Evolutionary conservation across 2,888 invertebrate species (phyloP).

Genomic region (Trypoxylon attenuatum): DNA sequence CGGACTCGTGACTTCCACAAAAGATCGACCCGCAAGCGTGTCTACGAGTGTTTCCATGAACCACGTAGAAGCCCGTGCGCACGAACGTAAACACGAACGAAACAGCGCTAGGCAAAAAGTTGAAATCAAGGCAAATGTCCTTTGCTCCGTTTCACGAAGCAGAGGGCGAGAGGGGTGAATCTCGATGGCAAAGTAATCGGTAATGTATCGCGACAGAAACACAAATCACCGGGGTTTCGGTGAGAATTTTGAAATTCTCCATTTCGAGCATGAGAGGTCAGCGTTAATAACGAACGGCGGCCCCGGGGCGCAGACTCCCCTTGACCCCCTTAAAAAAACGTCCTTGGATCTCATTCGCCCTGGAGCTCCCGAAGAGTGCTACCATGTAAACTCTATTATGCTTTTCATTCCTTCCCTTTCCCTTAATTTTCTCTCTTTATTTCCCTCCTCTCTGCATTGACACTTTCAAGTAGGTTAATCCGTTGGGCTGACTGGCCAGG

Average conservation of each 20-base stretch:
- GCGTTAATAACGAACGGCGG: conserved; percentile 55
- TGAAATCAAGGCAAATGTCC: too few relatives aligned
- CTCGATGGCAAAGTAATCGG: neutral
- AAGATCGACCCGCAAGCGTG: neutral
- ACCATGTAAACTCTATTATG: conserved; percentile 39
- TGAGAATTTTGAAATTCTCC: conserved; percentile 42
- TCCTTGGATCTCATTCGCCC: conserved; percentile 58
- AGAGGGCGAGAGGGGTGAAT: too few relatives aligned
- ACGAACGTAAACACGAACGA: conserved; percentile 4
- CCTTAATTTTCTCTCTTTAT: conserved; percentile 11
- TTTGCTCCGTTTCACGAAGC: too few relatives aligned
- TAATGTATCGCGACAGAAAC: too few relatives aligned
- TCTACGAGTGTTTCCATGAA: too few relatives aligned
- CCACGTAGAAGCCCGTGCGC: too few relatives aligned
- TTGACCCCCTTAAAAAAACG: conserved; percentile 67
- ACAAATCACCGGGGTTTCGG: too few relatives aligned
- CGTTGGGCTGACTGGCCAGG: too few relatives aligned
- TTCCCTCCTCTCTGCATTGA: conserved; percentile 12
- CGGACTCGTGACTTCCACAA: neutral
- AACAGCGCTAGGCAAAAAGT: neutral
- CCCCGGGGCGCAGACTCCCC: conserved; percentile 59
- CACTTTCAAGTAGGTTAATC: too few relatives aligned
- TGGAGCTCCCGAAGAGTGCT: conserved; percentile 42
- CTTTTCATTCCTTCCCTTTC: conserved; percentile 26
- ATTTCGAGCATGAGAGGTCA: conserved; percentile 26